Evolutionary conservation across 2,113 vertebrate species (phyloP).

Genomic region (Candoia aspera): DNA sequence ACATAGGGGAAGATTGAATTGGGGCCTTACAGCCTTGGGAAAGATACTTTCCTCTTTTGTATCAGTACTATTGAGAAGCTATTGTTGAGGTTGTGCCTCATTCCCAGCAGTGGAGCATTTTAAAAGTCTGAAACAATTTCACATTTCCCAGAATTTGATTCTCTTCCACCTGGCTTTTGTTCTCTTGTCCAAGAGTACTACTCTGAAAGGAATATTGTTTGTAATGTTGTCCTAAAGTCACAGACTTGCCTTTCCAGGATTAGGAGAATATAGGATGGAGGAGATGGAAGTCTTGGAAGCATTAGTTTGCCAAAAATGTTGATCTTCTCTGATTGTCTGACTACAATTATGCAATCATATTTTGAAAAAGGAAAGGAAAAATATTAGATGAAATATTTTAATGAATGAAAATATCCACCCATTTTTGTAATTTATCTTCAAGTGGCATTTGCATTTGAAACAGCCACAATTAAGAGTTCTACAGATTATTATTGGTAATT

Average conservation of each 20-base stretch:
- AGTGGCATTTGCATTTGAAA: neutral
- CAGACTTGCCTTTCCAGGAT: neutral
- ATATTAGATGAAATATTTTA: neutral
- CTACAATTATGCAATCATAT: neutral
- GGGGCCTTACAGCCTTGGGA: neutral
- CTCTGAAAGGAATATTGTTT: neutral
- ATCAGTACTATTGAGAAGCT: neutral
- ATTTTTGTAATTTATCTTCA: conserved; percentile 7
- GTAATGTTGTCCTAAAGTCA: neutral
- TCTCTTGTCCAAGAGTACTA: neutral
- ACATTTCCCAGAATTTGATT: neutral
- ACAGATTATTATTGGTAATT: neutral
- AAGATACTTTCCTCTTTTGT: neutral
- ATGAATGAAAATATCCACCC: neutral
- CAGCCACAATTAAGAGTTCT: neutral
- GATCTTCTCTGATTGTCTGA: neutral
- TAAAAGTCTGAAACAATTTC: neutral
- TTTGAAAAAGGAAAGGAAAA: neutral
- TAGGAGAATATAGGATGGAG: neutral
- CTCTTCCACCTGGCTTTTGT: neutral
- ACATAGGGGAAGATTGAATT: neutral
- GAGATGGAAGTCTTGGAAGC: neutral
- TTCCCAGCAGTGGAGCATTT: neutral
- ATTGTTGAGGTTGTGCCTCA: neutral
- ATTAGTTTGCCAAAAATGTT: neutral